Evolutionary conservation across 2,888 invertebrate genomes (phyloP), one percentile per base, ranked within the genome.

Genomic region (Imbricaverruca yamaguchii): DNA sequence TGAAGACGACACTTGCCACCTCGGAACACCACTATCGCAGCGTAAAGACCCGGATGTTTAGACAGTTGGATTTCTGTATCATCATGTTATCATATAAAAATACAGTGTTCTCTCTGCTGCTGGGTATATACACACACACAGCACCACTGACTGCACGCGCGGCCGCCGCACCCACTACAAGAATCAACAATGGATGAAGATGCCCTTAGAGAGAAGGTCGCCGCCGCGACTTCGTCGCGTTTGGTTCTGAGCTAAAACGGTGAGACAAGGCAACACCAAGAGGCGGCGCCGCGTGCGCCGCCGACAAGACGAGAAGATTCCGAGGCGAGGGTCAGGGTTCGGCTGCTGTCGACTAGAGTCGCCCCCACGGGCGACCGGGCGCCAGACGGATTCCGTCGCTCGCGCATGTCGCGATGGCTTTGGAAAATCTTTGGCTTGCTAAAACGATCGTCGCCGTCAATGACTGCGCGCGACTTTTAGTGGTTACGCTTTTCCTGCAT

Each of bases 341-440:
- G 39, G 69, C 7, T 15, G 69, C 25, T 6, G 15, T 69, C 69
- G 69, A 69, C 69, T 69, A 69, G 69, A 39, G 39, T 39, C 39
- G 39, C 69, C 39, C 69, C 39, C 39, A 13, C 69, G 3, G 59
- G 12, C 59, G 59, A 39, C 69, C 25, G 6, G 4, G 39, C 69
- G 39, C 12, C 69, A 12, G 13, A 4, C 39, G 15, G 69, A 39
- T 69, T 69, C 69, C 69, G 13, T 13, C 69, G 25, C 21, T 39
- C 11, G 15, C 15, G 59, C 59, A 59, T 15, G 15, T 15, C 39
- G 23, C 65, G 65, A n/a, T 65, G 65, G 21, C 69, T 69, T 69
- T 69, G 69, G 69, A 69, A 69, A 10, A 65, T 69, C 69, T 69
- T 69, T 69, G 69, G 69, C 39, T 69, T 69, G 69, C 25, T 39